Evolutionary conservation across 2,888 invertebrate genomes (phyloP), one percentile per base, ranked within the genome.

Genomic region (Dinocampus coccinellae): DNA sequence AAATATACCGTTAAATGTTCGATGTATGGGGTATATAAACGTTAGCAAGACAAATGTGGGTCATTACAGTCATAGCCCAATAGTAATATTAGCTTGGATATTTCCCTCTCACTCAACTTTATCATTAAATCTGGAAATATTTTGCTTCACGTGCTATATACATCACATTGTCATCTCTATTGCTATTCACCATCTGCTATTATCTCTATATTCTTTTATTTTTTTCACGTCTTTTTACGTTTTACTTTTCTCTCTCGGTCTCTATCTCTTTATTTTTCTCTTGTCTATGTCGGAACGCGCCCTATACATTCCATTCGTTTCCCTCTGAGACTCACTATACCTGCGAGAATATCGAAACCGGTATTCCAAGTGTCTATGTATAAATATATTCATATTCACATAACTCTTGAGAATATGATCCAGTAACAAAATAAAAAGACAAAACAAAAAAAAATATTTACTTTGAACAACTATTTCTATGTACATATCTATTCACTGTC

Each of bases 1-100:
- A 34, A 47, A 74, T 78, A 84, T 87, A 86, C 86, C 87, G 87
- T 87, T 87, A 87, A 81, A 72, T 82, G 83, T 86, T 84, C 82
- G 80, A 84, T 82, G 84, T 86, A 83, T 83, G 83, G 47, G 84
- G 84, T 70, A 64, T 62, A 11, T 58, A 55, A 63, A 66, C 62
- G 71, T 67, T 72, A 72, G 67, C 47, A 42, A 20, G 58, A 53
- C 47, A 57, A 62, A 72, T 67, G 86, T 87, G 75, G 86, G 87
- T 84, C 87, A 47, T 47, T 16, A 85, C 81, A 86, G 85, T 83
- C 82, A 79, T 82, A 83, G 84, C 83, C 83, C 81, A 85, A 85
- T 84, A 83, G 83, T 53, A 42, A 62, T 62, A 81, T 81, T 79
- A 80, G 77, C 80, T 76, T 73, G 13, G 79, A 16, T 47, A 47